phyloP scores from a whole-genome alignment of 2,797 vertebrate genomes.

The Cuculus canorus region DNA sequence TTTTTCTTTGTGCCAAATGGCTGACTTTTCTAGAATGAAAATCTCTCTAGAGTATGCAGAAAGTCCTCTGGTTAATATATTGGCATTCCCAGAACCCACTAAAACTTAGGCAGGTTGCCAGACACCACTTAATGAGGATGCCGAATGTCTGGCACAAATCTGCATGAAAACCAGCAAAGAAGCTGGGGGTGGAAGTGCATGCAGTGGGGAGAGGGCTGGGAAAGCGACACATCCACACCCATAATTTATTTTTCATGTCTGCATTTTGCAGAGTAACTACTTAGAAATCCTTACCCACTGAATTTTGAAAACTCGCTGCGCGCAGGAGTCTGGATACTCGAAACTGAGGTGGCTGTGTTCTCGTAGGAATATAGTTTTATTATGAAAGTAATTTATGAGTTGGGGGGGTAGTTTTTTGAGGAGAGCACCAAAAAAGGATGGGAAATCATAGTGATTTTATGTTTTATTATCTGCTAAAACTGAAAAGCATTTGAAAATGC shows the following conservation, averaged over 20 bases:
- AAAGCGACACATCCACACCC: slow-evolving; percentile 47
- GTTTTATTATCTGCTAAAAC: slow-evolving; percentile 55
- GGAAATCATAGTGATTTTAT: background rate
- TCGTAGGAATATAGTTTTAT: background rate
- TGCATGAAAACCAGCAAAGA: slow-evolving; percentile 65
- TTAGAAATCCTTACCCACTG: background rate
- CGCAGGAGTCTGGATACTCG: background rate
- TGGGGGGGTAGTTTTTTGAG: background rate
- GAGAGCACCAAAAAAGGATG: background rate
- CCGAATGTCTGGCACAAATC: slow-evolving; percentile 77
- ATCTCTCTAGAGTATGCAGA: slow-evolving; percentile 72
- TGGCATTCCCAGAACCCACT: slow-evolving; percentile 82
- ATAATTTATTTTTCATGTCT: slow-evolving; percentile 73
- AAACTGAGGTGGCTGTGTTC: background rate
- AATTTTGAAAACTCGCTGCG: background rate
- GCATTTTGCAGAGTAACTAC: slow-evolving; percentile 52
- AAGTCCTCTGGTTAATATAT: slow-evolving; percentile 81
- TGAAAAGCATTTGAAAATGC: slow-evolving; percentile 60
- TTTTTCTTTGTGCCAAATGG: slow-evolving; percentile 69
- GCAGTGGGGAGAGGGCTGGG: background rate
- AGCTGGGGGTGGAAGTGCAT: slow-evolving; percentile 48
- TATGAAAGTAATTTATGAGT: background rate
- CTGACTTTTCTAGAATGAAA: slow-evolving; percentile 80
- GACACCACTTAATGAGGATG: slow-evolving; percentile 80
- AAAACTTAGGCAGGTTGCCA: slow-evolving; percentile 78